phyloP scores from a whole-genome alignment of 2,113 vertebrate genomes.

The Barbus barbus region DNA sequence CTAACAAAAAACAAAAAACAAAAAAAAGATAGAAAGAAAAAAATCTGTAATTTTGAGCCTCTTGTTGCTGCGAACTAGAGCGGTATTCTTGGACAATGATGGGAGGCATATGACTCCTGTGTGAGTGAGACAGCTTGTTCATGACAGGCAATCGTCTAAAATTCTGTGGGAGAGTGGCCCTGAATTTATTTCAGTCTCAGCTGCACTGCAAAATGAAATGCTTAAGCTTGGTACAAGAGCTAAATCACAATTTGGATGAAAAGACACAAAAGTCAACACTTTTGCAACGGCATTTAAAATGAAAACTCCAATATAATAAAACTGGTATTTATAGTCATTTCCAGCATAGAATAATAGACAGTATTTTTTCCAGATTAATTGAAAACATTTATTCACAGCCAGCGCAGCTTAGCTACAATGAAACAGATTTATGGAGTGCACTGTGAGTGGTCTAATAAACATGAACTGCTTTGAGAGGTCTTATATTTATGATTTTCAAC shows the following conservation, averaged over 20 bases:
- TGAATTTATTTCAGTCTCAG: background rate
- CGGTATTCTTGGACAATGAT: background rate
- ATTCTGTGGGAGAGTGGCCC: background rate
- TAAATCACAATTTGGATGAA: background rate
- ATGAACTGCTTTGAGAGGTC: constrained; percentile 2
- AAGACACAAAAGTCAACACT: background rate
- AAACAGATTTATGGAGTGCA: constrained; percentile 11
- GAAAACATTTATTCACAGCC: background rate
- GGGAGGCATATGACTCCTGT: background rate
- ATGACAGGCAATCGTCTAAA: background rate
- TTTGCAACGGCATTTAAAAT: background rate
- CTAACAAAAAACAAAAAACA: constrained; percentile 74
- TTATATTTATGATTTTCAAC: constrained; percentile 12
- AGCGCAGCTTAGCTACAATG: background rate
- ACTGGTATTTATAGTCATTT: background rate
- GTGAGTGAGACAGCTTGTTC: background rate
- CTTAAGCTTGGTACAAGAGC: background rate
- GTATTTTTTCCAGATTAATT: background rate
- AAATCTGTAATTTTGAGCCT: constrained; percentile 57
- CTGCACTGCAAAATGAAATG: background rate
- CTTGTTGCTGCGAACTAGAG: background rate
- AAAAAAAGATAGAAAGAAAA: constrained; percentile 73
- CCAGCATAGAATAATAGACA: background rate
- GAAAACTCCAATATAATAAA: background rate
- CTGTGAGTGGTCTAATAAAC: constrained; percentile 14